Conservation (phyloP, 2,113 vertebrate genomes). For the Coptodon rendalli region DNA sequence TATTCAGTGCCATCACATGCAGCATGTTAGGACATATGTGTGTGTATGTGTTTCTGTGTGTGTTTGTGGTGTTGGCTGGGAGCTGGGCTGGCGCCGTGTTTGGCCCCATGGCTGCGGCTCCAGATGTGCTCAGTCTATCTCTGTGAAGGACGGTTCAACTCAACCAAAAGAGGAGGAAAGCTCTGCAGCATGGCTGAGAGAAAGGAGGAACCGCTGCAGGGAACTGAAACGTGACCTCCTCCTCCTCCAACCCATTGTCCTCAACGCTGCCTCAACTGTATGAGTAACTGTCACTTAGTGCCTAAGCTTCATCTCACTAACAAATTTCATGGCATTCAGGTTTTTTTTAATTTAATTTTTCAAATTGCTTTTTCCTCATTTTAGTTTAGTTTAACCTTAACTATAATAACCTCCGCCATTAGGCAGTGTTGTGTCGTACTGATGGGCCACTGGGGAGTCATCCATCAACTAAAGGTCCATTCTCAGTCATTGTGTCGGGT, state of each 20-base stretch:
- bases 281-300: neutral
- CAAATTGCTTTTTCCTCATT: neutral
- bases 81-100: slow-evolving; percentile 61
- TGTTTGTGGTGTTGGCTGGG: slow-evolving; percentile 42
- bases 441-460: slow-evolving; percentile 48
- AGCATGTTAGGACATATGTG: neutral
- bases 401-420: neutral
- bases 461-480: slow-evolving; percentile 46
- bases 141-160: slow-evolving; percentile 10
- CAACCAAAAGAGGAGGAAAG: neutral
- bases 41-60: slow-evolving; percentile 16
- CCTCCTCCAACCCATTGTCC: neutral
- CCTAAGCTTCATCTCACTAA: neutral
- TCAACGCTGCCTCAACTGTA: neutral
- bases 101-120: slow-evolving; percentile 42
- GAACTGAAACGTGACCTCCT: slow-evolving; percentile 35
- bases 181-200: neutral
- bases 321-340: neutral
- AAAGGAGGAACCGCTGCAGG: neutral
- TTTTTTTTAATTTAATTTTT: neutral
- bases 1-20: neutral
- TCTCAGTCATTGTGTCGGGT: slow-evolving; percentile 38
- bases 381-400: neutral
- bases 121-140: slow-evolving; percentile 67
- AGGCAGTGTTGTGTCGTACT: slow-evolving; percentile 3